Percentiles rank a stretch among this genome's conserved stretches.
Evolutionary conservation across 2,113 vertebrate species (phyloP).

Genomic region (Progne subis): DNA sequence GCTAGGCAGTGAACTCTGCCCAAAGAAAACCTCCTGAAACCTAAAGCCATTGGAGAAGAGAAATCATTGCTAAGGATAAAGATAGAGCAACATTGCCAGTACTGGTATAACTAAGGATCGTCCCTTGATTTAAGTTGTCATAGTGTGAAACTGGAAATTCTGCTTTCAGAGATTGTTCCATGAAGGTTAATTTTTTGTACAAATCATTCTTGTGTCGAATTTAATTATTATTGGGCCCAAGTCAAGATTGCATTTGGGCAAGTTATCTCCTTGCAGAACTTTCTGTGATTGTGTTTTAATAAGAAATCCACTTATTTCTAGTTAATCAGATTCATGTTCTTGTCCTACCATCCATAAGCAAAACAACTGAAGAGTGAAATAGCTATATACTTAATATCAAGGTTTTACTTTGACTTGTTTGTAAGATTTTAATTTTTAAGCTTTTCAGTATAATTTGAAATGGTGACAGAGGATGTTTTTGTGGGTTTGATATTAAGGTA

Average conservation of each 20-base stretch:
- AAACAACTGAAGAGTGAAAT: neutral
- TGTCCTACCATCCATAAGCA: neutral
- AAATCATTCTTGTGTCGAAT: neutral
- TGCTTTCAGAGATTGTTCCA: neutral
- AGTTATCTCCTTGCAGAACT: neutral
- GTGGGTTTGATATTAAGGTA: neutral
- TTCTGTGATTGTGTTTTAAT: neutral
- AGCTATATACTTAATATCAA: neutral
- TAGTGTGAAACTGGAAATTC: neutral
- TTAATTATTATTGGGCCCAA: neutral
- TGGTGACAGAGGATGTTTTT: rapidly evolving
- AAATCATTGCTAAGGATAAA: neutral
- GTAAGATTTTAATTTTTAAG: neutral
- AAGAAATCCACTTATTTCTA: neutral
- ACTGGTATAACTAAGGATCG: neutral
- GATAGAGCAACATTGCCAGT: neutral
- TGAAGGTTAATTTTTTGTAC: neutral
- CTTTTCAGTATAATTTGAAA: neutral
- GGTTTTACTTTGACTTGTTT: neutral
- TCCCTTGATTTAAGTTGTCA: neutral
- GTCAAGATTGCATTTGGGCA: neutral
- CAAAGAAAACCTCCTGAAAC: neutral
- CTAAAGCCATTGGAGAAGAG: neutral
- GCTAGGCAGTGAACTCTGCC: neutral
- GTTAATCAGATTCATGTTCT: neutral